phyloP scores from a whole-genome alignment of 2,888 invertebrate genomes.

The Melieria crassipennis region DNA sequence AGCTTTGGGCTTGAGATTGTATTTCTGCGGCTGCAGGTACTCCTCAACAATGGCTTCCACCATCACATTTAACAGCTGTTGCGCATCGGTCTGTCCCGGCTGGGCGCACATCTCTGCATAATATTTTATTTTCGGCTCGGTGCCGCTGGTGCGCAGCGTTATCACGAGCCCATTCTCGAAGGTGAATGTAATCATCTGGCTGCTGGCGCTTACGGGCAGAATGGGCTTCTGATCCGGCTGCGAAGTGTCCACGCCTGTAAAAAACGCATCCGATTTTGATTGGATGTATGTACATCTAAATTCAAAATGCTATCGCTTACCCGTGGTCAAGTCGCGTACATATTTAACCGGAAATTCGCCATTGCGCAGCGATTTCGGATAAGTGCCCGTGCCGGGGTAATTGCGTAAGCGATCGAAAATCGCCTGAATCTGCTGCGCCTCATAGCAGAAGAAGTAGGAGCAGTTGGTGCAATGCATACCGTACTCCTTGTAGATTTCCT shows the following conservation, averaged over 20 bases:
- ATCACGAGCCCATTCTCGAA: constrained; percentile 87
- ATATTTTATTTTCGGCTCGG: constrained; percentile 99
- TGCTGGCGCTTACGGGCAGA: constrained; percentile 73
- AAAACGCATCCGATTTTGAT: neutral
- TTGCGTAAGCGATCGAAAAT: constrained; percentile 88
- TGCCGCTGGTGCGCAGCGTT: constrained; percentile 95
- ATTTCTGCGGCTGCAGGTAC: constrained; percentile 79
- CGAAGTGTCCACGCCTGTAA: constrained; percentile 77
- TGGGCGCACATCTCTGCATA: constrained; percentile 89
- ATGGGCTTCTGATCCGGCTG: constrained; percentile 76
- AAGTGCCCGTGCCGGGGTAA: constrained; percentile 71
- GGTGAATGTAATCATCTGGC: constrained; percentile 95
- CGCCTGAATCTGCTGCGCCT: constrained; percentile 72
- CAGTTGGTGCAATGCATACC: constrained; percentile 90
- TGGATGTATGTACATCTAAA: neutral
- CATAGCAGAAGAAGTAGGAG: constrained; percentile 90
- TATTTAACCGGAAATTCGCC: constrained; percentile 74
- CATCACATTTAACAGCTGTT: constrained; percentile 73
- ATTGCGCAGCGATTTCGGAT: constrained; percentile 74
- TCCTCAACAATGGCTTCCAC: constrained; percentile 81
- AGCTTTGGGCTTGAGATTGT: constrained; percentile 67
- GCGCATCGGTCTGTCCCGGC: constrained; percentile 74
- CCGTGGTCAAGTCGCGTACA: constrained; percentile 87
- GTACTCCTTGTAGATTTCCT: constrained; percentile 82
- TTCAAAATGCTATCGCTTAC: constrained; percentile 2